A percentile compares a stretch with the other conserved stretches of the same genome.
Evolutionary conservation across 2,113 vertebrate genomes (phyloP).

Genomic region (Lates calcarifer): DNA sequence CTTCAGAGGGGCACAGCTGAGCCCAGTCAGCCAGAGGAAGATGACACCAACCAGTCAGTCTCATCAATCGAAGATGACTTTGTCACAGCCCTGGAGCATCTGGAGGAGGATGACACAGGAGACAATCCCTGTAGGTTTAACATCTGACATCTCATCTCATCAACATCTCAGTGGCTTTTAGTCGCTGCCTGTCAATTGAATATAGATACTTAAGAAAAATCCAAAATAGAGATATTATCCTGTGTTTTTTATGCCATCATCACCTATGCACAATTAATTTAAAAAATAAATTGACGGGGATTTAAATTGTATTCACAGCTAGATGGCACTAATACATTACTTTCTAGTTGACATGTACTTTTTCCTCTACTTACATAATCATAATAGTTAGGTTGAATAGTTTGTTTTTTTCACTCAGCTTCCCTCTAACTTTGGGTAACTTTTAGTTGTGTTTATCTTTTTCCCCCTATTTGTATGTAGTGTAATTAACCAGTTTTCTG

Average conservation of each 20-base stretch:
- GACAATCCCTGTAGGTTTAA: conserved; percentile 81
- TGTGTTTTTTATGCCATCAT: background rate
- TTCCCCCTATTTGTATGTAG: background rate
- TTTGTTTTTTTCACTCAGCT: background rate
- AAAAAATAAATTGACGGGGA: background rate
- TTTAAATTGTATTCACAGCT: background rate
- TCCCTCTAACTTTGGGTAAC: background rate
- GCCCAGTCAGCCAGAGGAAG: conserved; percentile 88
- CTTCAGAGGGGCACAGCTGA: conserved; percentile 81
- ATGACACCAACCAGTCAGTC: conserved; percentile 97
- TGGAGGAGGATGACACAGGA: conserved; percentile 92
- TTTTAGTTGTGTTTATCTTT: background rate
- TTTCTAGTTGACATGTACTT: background rate
- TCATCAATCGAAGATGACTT: conserved; percentile 99
- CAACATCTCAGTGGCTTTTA: conserved; percentile 3
- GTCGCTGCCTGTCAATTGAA: background rate
- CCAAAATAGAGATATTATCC: background rate
- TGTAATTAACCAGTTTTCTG: conserved; percentile 6
- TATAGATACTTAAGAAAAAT: background rate
- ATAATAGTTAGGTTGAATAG: background rate
- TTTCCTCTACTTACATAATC: background rate
- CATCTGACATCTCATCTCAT: no score
- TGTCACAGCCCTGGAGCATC: conserved; percentile 96
- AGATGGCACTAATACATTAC: background rate
- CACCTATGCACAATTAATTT: background rate